Evolutionary conservation across 92 coral and sea anemone species (phyloP).

Genomic region (Metridium senile): DNA sequence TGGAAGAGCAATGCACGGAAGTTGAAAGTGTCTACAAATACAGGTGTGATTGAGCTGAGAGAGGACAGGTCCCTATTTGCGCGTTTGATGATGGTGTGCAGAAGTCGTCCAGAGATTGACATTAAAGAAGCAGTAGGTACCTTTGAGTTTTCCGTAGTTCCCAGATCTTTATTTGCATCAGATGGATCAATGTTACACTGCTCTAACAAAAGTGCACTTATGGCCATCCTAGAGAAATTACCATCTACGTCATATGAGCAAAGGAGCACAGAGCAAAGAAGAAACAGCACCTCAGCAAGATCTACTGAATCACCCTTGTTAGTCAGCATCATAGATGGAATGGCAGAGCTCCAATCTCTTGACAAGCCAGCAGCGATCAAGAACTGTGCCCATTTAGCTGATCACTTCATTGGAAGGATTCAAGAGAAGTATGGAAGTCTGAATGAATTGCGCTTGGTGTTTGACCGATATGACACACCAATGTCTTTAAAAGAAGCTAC

Average conservation of each 20-base stretch:
- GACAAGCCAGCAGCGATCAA: not conserved
- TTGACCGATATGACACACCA: not conserved
- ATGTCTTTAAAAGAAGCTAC: conserved; percentile 55
- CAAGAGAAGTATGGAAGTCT: not conserved
- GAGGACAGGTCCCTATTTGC: conserved; percentile 58
- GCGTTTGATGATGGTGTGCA: conserved; percentile 41
- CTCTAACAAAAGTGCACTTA: conserved; percentile 49
- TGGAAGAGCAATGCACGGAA: conserved; percentile 41
- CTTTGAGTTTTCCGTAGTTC: conserved; percentile 54
- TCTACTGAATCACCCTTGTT: not conserved
- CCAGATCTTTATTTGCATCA: conserved; percentile 52
- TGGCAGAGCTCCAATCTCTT: not conserved
- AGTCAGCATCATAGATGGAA: not conserved
- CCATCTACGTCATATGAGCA: not conserved
- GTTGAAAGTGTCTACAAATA: conserved; percentile 23
- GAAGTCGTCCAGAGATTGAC: conserved; percentile 54
- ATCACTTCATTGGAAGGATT: not conserved
- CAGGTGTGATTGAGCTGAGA: conserved; percentile 45
- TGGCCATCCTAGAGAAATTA: conserved; percentile 50
- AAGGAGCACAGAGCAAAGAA: too few relatives aligned
- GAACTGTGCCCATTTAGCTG: not conserved
- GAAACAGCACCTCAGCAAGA: not conserved
- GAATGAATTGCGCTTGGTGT: not conserved
- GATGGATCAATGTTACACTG: conserved; percentile 63
- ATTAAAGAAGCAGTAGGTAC: conserved; percentile 45